Base-by-base conservation (phyloP, 2,113 vertebrate species). In the Corydoras maculifer region DNA sequence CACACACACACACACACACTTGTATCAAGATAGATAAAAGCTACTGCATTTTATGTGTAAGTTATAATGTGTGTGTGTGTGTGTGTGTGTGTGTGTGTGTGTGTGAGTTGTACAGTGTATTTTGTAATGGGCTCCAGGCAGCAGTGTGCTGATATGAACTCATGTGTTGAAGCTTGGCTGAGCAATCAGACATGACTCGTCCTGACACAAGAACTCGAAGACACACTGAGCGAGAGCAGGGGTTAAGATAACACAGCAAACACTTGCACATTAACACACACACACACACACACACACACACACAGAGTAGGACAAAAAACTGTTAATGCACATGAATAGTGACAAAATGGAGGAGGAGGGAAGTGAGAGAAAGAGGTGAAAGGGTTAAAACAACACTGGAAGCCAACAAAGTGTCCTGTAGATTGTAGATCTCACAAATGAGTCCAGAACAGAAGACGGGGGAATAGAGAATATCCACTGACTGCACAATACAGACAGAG, bases 301-400 rank as follows among this genome's bases (percentile, higher is more conserved):
- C 49, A 54, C 11, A 62, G 15, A 43, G 18, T 25, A 25, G 18
- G 18, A 64, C n/a, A 29, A 29, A 31, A 32, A n/a, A 59, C n/a
- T 62, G 50, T 69, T 68, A 78, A 73, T 69, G 64, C 72, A 74
- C 51, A 69, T 61, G 55, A 68, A 35, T 54, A 51, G 55, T 75
- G 68, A 73, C 65, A 75, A 67, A 78, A 54, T 55, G 50, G 32
- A 35, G 53, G 58, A 65, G 61, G 30, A 68, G 55, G 43, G 18
- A 51, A n/a, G 13, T 74, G 58, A 32, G 11, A 31, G 72, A 55
- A 13, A 58, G 61, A 58, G 63, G 50, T 12, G 30, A 57, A 68
- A 70, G 68, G 72, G 79, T 77, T 80, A 79, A 76, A 75, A 77
- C 60, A 78, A 75, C 65, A 70, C 63, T 62, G 55, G 61, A 58